phyloP scores from a whole-genome alignment of 2,113 vertebrate species.

The Mobula birostris region DNA sequence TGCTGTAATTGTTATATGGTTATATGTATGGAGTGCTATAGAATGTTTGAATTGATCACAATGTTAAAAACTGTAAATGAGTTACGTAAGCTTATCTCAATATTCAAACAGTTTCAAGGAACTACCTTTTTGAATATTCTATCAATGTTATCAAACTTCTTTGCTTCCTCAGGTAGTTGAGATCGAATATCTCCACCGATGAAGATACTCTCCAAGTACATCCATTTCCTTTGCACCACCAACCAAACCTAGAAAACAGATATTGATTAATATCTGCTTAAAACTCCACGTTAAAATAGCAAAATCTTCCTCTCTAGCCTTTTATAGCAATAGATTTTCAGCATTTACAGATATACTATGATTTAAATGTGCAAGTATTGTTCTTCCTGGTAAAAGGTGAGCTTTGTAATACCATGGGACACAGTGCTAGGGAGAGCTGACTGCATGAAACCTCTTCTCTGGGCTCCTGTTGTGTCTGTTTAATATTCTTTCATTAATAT shows the following conservation, averaged over 20 bases:
- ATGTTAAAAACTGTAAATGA: neutral
- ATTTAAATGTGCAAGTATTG: neutral
- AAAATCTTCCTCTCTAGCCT: neutral
- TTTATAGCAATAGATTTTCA: neutral
- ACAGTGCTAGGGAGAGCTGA: neutral
- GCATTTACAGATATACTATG: neutral
- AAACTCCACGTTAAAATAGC: neutral
- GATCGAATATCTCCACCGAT: constrained; percentile 79
- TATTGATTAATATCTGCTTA: fast-evolving
- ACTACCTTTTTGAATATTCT: constrained; percentile 74
- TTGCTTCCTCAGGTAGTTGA: constrained; percentile 83
- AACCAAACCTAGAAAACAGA: constrained; percentile 70
- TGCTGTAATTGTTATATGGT: no score
- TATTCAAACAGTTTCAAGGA: neutral
- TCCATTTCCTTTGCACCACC: constrained; percentile 91
- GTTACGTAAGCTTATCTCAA: neutral
- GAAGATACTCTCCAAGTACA: constrained; percentile 94
- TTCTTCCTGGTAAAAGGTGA: neutral
- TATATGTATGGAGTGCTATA: no score
- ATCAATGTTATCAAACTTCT: constrained; percentile 83
- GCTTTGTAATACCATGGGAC: neutral
- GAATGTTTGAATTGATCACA: neutral
- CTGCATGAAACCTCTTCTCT: neutral
- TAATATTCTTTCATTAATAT: neutral
- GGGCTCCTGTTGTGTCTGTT: neutral